A percentile compares a stretch with the other conserved stretches of the same genome.
Evolutionary conservation across 2,113 vertebrate species (phyloP).

Genomic region (Cettia cetti): DNA sequence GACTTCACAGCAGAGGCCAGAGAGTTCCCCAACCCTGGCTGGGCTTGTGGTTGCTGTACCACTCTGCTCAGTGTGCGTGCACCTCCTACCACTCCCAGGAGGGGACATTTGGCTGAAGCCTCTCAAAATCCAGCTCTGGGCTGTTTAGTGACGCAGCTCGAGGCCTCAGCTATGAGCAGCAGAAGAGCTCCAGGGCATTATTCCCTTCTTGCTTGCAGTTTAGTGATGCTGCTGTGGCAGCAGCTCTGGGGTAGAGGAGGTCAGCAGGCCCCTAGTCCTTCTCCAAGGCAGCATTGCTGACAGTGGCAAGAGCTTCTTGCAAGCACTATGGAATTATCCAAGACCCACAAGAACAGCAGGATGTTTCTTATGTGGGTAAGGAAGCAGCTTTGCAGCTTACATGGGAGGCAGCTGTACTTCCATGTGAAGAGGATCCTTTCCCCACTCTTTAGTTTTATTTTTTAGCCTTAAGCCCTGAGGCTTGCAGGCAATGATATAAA

Average conservation of each 20-base stretch:
- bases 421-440: not conserved
- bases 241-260: not conserved
- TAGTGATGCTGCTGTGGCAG: not conserved
- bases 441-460: not conserved
- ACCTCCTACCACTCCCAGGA: not conserved
- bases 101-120: not conserved
- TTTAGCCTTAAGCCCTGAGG: not conserved
- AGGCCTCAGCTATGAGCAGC: not conserved
- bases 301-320: not conserved
- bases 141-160: not conserved
- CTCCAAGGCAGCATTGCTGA: not conserved
- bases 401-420: not conserved
- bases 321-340: not conserved
- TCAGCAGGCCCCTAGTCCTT: not conserved
- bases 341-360: not conserved
- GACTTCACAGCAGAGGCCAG: not conserved
- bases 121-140: not conserved
- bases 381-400: constrained; percentile 45
- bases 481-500: not conserved
- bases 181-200: not conserved
- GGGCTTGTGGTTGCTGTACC: not conserved
- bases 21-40: not conserved
- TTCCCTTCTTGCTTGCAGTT: not conserved
- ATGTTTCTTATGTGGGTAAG: constrained; percentile 3
- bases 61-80: accelerated